Percentiles rank a stretch among this genome's conserved stretches.
These are phyloP conservation scores for Coenonympha glycerion DNA, from an alignment of 2,888 invertebrate genomes.

Conservation along the genomic window DNA sequence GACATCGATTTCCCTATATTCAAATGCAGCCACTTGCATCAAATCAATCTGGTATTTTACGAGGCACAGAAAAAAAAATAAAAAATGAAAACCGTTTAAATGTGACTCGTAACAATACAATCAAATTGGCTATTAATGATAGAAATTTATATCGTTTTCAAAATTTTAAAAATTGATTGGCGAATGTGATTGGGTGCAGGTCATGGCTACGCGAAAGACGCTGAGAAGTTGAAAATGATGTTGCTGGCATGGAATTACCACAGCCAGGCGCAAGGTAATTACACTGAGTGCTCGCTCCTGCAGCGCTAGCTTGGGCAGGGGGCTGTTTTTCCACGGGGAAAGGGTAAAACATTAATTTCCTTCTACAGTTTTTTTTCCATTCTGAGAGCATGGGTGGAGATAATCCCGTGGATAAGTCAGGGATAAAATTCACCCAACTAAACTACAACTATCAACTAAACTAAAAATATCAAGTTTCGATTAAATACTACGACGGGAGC, in stretches of 20 bases:
- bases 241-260: constrained; percentile 92
- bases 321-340: too few relatives aligned
- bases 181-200: constrained; percentile 75
- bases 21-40: constrained; percentile 66
- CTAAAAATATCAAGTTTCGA: too few relatives aligned
- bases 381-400: too few relatives aligned
- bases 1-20: constrained; percentile 13
- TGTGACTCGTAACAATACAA: constrained; percentile 12
- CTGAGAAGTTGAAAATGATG: constrained; percentile 91
- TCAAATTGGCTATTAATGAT: constrained; percentile 44
- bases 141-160: constrained; percentile 32
- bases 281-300: constrained; percentile 4
- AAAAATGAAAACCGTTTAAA: background rate
- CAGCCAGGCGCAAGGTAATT: constrained; percentile 82
- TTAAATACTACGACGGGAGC: too few relatives aligned
- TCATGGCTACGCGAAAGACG: constrained; percentile 83
- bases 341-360: too few relatives aligned
- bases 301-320: too few relatives aligned
- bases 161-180: constrained; percentile 62
- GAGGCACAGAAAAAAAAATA: constrained; percentile 27
- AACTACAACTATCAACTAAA: too few relatives aligned
- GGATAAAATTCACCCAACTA: too few relatives aligned
- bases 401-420: too few relatives aligned
- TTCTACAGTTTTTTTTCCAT: too few relatives aligned
- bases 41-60: constrained; percentile 68